These are phyloP conservation scores for Caenorhabditis sp. DNA, from an alignment of 2,888 invertebrate species.

Conservation along the genomic window DNA sequence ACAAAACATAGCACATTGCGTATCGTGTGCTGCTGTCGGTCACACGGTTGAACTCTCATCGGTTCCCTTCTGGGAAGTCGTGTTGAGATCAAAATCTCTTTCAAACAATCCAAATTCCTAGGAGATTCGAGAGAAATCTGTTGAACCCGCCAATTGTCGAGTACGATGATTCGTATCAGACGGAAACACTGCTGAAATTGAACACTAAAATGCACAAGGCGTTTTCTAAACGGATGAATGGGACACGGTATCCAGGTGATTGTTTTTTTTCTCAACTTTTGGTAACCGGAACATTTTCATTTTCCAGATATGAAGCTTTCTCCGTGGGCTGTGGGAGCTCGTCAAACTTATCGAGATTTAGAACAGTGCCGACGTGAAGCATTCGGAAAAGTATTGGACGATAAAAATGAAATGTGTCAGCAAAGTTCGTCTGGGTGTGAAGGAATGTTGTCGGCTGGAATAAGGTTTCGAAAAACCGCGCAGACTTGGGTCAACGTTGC, in stretches of 20 bases:
- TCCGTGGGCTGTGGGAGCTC: constrained; percentile 40
- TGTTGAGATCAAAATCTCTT: too few species aligned
- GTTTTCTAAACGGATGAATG: constrained; percentile 20
- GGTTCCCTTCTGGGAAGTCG: too few species aligned
- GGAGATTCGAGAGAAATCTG: constrained; percentile 37
- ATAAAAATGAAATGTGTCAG: constrained; percentile 43
- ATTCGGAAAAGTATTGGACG: constrained; percentile 30
- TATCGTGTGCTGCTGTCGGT: too few species aligned
- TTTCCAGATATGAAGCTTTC: constrained; percentile 18
- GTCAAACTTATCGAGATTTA: constrained; percentile 37
- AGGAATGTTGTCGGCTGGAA: constrained; percentile 31
- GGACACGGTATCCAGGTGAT: constrained; percentile 10
- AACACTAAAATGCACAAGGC: constrained; percentile 28
- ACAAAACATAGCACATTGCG: too few species aligned
- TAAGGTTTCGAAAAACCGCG: constrained; percentile 13
- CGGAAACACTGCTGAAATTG: constrained; percentile 24
- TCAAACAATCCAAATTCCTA: constrained; percentile 2
- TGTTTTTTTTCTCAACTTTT: background rate
- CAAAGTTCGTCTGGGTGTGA: constrained; percentile 41
- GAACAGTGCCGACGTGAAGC: constrained; percentile 44
- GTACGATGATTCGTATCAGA: constrained; percentile 30
- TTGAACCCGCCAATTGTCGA: constrained; percentile 21
- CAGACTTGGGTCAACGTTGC: constrained; percentile 39
- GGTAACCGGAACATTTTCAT: too few species aligned
- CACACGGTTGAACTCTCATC: too few species aligned